phyloP scores from a whole-genome alignment of 2,113 vertebrate species.

The Dasyurus viverrinus region DNA sequence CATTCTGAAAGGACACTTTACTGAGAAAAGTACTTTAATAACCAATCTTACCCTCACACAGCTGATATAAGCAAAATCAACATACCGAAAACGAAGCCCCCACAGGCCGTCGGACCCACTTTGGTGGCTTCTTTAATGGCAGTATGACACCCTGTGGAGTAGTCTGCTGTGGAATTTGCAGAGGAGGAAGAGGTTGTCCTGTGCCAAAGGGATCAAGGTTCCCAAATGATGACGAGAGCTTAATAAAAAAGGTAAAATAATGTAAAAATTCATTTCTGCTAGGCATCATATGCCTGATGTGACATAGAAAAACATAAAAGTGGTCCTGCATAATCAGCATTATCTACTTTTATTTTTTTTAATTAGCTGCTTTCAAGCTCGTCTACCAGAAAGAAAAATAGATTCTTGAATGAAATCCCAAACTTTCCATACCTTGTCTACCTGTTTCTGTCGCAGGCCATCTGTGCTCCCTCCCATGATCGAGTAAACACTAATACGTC shows the following conservation, averaged over 20 bases:
- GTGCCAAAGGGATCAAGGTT: conserved; percentile 96
- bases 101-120: conserved; percentile 94
- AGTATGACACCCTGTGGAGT: conserved; percentile 81
- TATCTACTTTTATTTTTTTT: background rate
- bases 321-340: background rate
- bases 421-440: conserved; percentile 84
- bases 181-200: conserved; percentile 91
- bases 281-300: background rate
- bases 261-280: background rate
- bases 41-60: background rate
- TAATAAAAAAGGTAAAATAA: background rate
- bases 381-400: background rate
- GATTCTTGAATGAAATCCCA: background rate
- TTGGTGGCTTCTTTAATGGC: conserved; percentile 96
- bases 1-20: background rate
- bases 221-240: conserved; percentile 95
- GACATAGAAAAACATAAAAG: background rate
- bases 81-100: conserved; percentile 96
- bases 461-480: conserved; percentile 95
- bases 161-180: conserved; percentile 91
- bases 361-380: conserved; percentile 40
- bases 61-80: conserved; percentile 44
- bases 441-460: conserved; percentile 89
- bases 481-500: conserved; percentile 93
- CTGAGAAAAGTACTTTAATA: background rate